Evolutionary conservation across 2,113 vertebrate species (phyloP), one percentile per base, ranked within the genome.

Genomic region (Thalassarche chlororhynchos): DNA sequence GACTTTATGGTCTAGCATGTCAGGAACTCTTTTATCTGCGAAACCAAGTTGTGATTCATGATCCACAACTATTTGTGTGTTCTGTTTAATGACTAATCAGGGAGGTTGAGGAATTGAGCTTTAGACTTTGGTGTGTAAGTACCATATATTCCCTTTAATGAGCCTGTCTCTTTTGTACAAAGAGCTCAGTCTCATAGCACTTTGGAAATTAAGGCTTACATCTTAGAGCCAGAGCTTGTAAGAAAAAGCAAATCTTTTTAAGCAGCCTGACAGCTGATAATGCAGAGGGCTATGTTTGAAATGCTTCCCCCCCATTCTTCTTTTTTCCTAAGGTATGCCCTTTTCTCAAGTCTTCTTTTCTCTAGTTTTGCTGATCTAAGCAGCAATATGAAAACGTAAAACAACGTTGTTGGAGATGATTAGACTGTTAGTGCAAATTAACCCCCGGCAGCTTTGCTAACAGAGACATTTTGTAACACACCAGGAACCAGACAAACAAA

Each of bases 361-460:
- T 78, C 64, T 7, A 21, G 29, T 15, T 87, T 36, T 93, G 95
- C 95, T 97, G 91, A 97, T 90, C 38, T 75, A 85, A 94, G 95
- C 93, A 96, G 91, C 82, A 74, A 32, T 36, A 84, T 52, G 64
- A 95, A 97, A 96, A 77, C 52, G 66, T 68, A 42, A 91, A 89
- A 49, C 2, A 29, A 76, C 87, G 76, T 34, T 17, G 17, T 11
- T 81, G 78, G 68, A 90, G 84, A 97, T 91, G 66, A 96, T 93
- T 36, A 83, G 93, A 71, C 87, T 62, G n/a, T 96, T 84, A 91
- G 42, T 78, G 84, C 31, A 88, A 96, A 96, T 96, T 96, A 97
- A 97, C 89, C 93, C 95, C 95, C 97, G 71, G 87, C 78, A 97
- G 87, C 84, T 96, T 57, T 69, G 89, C 71, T 97, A 96, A 96